phyloP scores from a whole-genome alignment of 2,797 vertebrate species.

The Pitangus sulphuratus region DNA sequence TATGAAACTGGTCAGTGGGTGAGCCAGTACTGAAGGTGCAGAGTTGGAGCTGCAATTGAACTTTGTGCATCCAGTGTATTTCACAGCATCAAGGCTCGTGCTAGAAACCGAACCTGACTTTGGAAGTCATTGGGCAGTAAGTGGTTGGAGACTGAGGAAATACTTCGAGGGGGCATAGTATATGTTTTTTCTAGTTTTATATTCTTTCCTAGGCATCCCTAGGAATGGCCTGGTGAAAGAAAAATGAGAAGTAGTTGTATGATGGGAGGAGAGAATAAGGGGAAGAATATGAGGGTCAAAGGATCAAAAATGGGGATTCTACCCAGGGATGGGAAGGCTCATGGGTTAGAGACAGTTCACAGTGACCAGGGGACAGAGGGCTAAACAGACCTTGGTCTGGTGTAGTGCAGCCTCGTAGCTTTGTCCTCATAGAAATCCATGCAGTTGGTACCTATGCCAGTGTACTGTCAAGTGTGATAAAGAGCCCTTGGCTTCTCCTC shows the following conservation, averaged over 20 bases:
- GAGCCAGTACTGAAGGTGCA: not conserved
- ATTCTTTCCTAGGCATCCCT: not conserved
- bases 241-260: not conserved
- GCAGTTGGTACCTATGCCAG: not conserved
- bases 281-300: not conserved
- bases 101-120: not conserved
- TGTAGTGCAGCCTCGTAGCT: rapidly evolving
- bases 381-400: not conserved
- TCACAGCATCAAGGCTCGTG: not conserved
- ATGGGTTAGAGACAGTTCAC: not conserved
- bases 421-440: not conserved
- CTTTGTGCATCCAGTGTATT: not conserved
- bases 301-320: not conserved
- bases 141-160: not conserved
- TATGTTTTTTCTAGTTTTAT: not conserved
- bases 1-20: not conserved
- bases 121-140: not conserved
- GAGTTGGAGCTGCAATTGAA: not conserved
- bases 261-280: not conserved
- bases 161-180: rapidly evolving
- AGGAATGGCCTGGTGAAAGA: not conserved
- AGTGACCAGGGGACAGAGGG: not conserved
- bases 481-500: not conserved
- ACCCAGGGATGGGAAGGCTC: not conserved
- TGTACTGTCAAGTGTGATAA: not conserved